A percentile compares a stretch with the other conserved stretches of the same genome.
These are phyloP conservation scores for Pseudachorutes palmiensis DNA, from an alignment of 1,140 invertebrate species.

Conservation along the genomic window DNA sequence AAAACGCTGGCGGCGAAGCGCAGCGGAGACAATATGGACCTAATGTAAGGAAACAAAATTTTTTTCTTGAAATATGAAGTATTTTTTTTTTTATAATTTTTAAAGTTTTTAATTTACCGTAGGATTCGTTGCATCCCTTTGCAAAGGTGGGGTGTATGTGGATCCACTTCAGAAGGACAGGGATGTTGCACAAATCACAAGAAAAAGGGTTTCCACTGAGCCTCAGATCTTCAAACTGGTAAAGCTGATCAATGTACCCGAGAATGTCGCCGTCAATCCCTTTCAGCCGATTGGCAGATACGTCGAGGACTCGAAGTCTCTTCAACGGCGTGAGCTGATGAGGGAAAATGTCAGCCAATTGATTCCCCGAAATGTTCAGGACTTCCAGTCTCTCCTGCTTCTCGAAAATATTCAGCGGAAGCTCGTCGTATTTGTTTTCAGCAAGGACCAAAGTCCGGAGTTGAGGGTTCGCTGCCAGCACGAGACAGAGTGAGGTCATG, in stretches of 20 bases:
- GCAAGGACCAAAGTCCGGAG: conserved; percentile 27
- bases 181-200: conserved; percentile 35
- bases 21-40: conserved; percentile 34
- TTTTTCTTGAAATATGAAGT: too few relatives aligned
- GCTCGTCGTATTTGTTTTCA: conserved; percentile 29
- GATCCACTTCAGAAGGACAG: conserved; percentile 29
- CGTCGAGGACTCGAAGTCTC: conserved; percentile 27
- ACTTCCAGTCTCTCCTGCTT: conserved; percentile 22
- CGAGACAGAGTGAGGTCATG: conserved; percentile 14
- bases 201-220: conserved; percentile 30
- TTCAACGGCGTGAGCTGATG: conserved; percentile 25
- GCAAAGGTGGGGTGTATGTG: conserved; percentile 19
- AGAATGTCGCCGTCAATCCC: conserved; percentile 31
- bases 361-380: conserved; percentile 33
- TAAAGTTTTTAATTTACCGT: conserved; percentile 26
- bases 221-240: conserved; percentile 21
- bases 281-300: conserved; percentile 29
- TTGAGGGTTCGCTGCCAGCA: conserved; percentile 28
- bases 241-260: conserved; percentile 22
- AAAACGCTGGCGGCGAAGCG: conserved; percentile 19
- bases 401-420: conserved; percentile 33
- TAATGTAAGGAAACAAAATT: conserved; percentile 11
- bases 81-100: too few relatives aligned
- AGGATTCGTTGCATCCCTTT: conserved; percentile 24
- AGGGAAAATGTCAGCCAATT: conserved; percentile 26